Evolutionary conservation across 1,140 invertebrate genomes (phyloP).

Genomic region (Lethrus apterus): DNA sequence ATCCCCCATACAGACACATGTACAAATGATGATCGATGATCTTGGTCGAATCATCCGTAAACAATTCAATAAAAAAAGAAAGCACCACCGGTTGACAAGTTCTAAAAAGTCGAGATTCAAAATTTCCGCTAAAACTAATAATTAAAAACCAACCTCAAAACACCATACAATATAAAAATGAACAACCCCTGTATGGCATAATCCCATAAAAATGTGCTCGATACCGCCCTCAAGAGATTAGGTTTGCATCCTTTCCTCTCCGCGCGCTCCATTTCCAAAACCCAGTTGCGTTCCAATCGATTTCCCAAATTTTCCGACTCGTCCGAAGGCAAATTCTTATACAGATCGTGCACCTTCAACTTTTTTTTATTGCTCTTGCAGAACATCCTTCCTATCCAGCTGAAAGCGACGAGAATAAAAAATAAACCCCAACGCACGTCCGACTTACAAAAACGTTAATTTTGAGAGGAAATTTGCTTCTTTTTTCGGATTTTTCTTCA

Average conservation of each 20-base stretch:
- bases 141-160: constrained; percentile 8
- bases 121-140: too few relatives aligned
- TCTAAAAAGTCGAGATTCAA: too few relatives aligned
- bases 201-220: background rate
- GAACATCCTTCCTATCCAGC: too few relatives aligned
- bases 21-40: background rate
- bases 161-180: background rate
- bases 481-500: too few relatives aligned
- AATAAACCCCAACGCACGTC: too few relatives aligned
- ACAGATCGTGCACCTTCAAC: too few relatives aligned
- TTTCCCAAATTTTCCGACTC: constrained; percentile 4
- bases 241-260: background rate
- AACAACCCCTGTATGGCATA: constrained; percentile 8
- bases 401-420: too few relatives aligned
- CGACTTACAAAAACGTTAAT: too few relatives aligned
- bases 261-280: background rate
- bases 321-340: background rate
- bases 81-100: constrained; percentile 8
- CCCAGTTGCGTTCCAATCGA: constrained; percentile 10
- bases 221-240: constrained; percentile 2
- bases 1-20: background rate
- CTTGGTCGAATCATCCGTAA: background rate
- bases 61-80: constrained; percentile 9
- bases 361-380: too few relatives aligned
- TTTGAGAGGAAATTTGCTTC: too few relatives aligned